Conservation (phyloP, 2,888 invertebrate genomes). For the Cancer borealis region DNA sequence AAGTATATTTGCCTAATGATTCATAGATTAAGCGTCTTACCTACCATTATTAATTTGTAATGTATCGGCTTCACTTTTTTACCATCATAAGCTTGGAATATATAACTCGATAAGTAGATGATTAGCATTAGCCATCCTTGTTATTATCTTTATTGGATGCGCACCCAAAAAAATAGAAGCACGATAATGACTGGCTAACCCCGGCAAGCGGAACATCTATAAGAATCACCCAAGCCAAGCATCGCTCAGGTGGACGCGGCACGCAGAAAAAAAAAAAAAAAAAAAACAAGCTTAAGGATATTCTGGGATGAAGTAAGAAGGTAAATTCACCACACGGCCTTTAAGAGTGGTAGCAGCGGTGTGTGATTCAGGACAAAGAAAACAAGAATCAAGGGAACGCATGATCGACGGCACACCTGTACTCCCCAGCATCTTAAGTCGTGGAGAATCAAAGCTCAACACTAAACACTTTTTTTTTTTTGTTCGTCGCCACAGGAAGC, state of each 20-base stretch:
- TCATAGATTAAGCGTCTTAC: background rate
- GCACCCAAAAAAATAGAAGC: background rate
- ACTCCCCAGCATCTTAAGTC: background rate
- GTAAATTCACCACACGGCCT: too few relatives aligned
- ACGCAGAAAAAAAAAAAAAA: background rate
- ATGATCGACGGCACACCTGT: background rate
- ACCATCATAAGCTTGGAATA: background rate
- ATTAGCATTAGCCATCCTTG: background rate
- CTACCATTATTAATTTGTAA: background rate
- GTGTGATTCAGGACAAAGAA: background rate
- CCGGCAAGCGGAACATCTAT: background rate
- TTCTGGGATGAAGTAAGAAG: background rate
- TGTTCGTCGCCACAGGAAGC: background rate
- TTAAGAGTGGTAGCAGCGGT: too few relatives aligned
- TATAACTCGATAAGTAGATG: background rate
- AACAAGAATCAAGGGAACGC: background rate
- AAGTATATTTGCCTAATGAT: background rate
- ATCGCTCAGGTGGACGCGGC: background rate
- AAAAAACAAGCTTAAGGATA: background rate
- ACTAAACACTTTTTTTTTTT: background rate
- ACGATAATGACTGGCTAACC: background rate
- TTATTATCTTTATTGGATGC: conserved; percentile 13
- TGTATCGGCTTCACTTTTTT: background rate
- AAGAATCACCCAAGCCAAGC: background rate
- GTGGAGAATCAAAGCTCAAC: background rate